These are phyloP conservation scores for Sipha flava DNA, from an alignment of 1,140 invertebrate genomes.

Conservation along the genomic window DNA sequence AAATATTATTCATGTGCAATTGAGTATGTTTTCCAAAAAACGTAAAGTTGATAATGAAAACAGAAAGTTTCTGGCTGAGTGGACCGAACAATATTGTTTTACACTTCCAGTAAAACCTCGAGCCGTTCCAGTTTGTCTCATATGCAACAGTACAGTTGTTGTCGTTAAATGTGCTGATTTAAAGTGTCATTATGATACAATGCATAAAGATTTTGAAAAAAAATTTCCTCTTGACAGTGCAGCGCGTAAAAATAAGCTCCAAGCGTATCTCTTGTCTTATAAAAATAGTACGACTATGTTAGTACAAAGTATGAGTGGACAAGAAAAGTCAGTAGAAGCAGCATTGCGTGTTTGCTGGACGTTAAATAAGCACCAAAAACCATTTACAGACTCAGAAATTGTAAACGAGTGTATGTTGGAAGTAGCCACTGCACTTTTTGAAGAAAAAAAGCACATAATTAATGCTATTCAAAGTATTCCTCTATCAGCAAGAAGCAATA, in stretches of 20 bases:
- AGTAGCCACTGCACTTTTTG: conserved; percentile 21
- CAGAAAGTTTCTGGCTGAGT: too few relatives aligned
- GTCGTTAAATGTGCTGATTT: not conserved
- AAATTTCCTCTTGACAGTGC: not conserved
- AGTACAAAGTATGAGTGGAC: conserved; percentile 18
- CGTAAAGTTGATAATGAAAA: too few relatives aligned
- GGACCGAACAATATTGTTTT: conserved; percentile 7
- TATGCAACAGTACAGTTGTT: not conserved
- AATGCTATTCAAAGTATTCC: conserved; percentile 28
- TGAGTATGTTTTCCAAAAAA: not conserved
- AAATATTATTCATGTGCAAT: not conserved
- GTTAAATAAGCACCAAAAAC: conserved; percentile 29
- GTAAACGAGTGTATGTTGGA: conserved; percentile 21
- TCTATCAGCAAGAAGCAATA: conserved; percentile 24
- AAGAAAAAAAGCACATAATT: conserved; percentile 21
- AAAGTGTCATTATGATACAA: conserved; percentile 4
- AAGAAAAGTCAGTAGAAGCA: conserved; percentile 22
- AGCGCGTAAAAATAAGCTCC: not conserved
- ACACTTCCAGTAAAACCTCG: not conserved
- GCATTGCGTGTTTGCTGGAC: conserved; percentile 28
- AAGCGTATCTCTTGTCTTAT: not conserved
- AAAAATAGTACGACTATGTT: conserved; percentile 12
- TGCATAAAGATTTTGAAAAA: not conserved
- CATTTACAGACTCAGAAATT: conserved; percentile 22
- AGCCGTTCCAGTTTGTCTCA: not conserved